A percentile compares a stretch with the other conserved stretches of the same genome.
These are phyloP conservation scores for Eurois occulta DNA, from an alignment of 2,888 invertebrate genomes.

Conservation along the genomic window DNA sequence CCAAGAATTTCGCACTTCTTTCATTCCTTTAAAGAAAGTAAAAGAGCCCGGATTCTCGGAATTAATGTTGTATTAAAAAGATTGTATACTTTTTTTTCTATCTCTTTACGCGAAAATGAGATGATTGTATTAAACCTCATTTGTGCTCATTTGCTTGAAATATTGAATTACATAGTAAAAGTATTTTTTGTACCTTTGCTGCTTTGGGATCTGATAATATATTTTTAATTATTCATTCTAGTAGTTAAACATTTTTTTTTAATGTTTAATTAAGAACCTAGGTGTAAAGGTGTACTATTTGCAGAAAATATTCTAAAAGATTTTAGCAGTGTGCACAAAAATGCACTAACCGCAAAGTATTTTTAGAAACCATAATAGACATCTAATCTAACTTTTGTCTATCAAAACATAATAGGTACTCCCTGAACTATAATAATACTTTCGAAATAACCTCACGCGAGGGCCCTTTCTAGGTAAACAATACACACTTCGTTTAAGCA, in stretches of 20 bases:
- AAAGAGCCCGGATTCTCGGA: background rate
- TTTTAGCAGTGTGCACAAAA: background rate
- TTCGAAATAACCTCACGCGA: background rate
- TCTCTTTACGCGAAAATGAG: constrained; percentile 9
- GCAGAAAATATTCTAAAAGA: background rate
- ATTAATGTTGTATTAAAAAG: background rate
- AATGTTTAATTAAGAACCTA: background rate
- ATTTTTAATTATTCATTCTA: background rate
- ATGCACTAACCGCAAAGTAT: constrained; percentile 7
- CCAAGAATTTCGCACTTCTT: background rate
- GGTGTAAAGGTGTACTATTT: background rate
- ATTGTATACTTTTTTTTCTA: constrained; percentile 19
- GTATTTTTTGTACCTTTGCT: background rate
- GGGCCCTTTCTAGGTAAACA: constrained; percentile 9
- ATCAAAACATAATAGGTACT: background rate
- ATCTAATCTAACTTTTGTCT: background rate
- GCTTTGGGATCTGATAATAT: background rate
- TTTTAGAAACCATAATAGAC: background rate
- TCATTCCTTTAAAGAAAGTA: background rate
- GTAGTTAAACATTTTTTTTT: background rate
- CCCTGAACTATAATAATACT: background rate
- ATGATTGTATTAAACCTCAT: constrained; percentile 16
- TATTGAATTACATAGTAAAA: constrained; percentile 43
- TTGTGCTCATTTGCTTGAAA: constrained; percentile 30
- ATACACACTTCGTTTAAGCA: constrained; percentile 14